Base-by-base conservation (phyloP, 2,797 vertebrate species). In the Muraenolepis orangiensis region DNA sequence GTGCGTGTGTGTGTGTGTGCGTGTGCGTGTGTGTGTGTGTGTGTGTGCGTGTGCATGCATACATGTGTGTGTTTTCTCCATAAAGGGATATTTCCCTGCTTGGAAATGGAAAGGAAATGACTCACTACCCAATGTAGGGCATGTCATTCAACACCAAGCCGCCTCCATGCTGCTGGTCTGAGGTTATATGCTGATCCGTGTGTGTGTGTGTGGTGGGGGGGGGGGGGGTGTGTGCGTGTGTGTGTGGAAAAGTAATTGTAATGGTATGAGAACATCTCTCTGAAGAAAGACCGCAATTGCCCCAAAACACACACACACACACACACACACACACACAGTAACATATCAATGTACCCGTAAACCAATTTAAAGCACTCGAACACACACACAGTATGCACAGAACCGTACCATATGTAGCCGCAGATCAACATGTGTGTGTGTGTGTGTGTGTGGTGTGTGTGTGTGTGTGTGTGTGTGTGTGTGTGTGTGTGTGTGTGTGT, bases 71-170 rank as follows among this genome's bases (percentile, higher is more conserved):
- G 51, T 23, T 61, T 23, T 64, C 57, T 26, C 57, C 57, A 64
- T 64, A 86, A 86, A 82, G 84, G 85, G 87, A 86, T 78, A 86
- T 81, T 82, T 68, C 79, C 69, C 67, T 73, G 61, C 30, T 0
- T 31, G 66, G 16, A 67, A 67, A 29, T 5, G 14, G 29, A 84
- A 57, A 23, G 69, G 83, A 88, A 82, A 82, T 87, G 85, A 89
- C 72, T 88, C 86, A 84, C 74, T 71, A 75, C 78, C 74, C 66
- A 79, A 87, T 84, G 71, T 87, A 84, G 86, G 80, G 74, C 84
- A 85, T 75, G 82, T 84, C 81, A 66, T 72, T 86, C 78, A 82
- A 46, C 42, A 61, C 31, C 70, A 66, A 81, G 74, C 81, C 74
- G 74, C 80, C 72, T 76, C 5, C 69, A n/a, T 14, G 2, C 79